These are phyloP conservation scores for Hylaea fasciaria DNA, from an alignment of 2,888 invertebrate species.

Conservation along the genomic window DNA sequence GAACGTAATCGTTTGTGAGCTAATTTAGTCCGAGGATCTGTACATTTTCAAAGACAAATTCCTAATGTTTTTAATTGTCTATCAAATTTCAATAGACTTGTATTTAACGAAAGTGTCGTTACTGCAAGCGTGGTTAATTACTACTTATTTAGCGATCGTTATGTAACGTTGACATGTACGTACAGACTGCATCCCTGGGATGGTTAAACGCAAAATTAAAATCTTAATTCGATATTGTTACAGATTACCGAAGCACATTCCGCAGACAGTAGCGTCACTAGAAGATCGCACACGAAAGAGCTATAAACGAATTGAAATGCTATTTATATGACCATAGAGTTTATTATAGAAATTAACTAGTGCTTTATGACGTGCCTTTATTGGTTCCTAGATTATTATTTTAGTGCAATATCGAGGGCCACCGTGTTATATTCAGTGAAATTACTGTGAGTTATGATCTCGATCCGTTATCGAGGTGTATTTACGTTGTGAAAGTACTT, in stretches of 20 bases:
- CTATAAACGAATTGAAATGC: slow-evolving; percentile 45
- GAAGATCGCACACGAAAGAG: slow-evolving; percentile 43
- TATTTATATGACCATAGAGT: slow-evolving; percentile 46
- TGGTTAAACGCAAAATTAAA: neutral
- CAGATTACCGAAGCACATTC: slow-evolving; percentile 49
- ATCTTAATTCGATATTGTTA: slow-evolving; percentile 11
- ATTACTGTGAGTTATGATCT: slow-evolving; percentile 25
- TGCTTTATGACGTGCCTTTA: slow-evolving; percentile 73
- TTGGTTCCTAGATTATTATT: slow-evolving; percentile 64
- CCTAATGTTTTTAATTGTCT: no score
- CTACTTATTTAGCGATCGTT: no score
- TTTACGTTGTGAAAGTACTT: slow-evolving; percentile 21
- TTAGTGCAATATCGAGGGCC: slow-evolving; percentile 59
- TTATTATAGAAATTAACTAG: slow-evolving; percentile 34
- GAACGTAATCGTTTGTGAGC: no score
- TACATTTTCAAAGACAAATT: no score
- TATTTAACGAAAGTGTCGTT: no score
- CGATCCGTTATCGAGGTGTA: slow-evolving; percentile 20
- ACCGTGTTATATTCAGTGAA: slow-evolving; percentile 34
- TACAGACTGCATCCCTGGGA: no score
- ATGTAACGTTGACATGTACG: no score
- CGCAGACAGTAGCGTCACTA: slow-evolving; percentile 47
- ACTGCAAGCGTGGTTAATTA: no score
- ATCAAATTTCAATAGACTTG: no score
- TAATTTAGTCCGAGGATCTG: no score